A percentile compares a stretch with the other conserved stretches of the same genome.
Evolutionary conservation across 1,140 invertebrate genomes (phyloP).

Genomic region (Steinernema feltiae): DNA sequence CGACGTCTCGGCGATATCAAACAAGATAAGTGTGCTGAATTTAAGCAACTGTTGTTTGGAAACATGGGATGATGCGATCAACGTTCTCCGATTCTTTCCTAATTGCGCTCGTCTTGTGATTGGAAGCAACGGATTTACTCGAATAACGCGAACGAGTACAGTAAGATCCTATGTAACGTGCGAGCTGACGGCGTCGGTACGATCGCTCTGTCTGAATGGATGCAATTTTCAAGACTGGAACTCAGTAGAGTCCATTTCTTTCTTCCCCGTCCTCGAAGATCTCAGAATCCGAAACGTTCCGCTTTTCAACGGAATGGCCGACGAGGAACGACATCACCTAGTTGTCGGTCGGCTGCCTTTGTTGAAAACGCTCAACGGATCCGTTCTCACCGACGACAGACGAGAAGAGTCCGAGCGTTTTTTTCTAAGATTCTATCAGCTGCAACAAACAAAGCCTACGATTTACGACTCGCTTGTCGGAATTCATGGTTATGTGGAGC

Average conservation of each 20-base stretch:
- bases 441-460: slow-evolving; percentile 57
- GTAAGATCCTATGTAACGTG: not conserved
- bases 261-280: slow-evolving; percentile 25
- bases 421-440: slow-evolving; percentile 83
- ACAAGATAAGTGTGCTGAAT: slow-evolving; percentile 25
- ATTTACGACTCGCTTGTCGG: slow-evolving; percentile 29
- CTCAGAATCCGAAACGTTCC: slow-evolving; percentile 33
- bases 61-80: not conserved
- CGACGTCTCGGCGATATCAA: slow-evolving; percentile 13
- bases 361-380: slow-evolving; percentile 77
- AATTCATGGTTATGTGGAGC: slow-evolving; percentile 35
- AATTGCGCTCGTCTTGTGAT: not conserved
- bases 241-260: not conserved
- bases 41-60: slow-evolving; percentile 26
- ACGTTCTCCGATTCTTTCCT: slow-evolving; percentile 7
- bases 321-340: slow-evolving; percentile 76
- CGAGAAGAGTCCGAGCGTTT: slow-evolving; percentile 83
- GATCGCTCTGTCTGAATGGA: not conserved
- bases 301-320: slow-evolving; percentile 68
- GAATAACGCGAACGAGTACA: not conserved
- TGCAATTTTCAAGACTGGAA: slow-evolving; percentile 7
- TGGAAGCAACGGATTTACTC: not conserved
- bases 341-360: slow-evolving; percentile 79
- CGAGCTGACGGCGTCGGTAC: not conserved
- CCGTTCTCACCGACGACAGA: slow-evolving; percentile 73